Conservation (phyloP, 1,140 invertebrate genomes). For the Rhyzopertha dominica region DNA sequence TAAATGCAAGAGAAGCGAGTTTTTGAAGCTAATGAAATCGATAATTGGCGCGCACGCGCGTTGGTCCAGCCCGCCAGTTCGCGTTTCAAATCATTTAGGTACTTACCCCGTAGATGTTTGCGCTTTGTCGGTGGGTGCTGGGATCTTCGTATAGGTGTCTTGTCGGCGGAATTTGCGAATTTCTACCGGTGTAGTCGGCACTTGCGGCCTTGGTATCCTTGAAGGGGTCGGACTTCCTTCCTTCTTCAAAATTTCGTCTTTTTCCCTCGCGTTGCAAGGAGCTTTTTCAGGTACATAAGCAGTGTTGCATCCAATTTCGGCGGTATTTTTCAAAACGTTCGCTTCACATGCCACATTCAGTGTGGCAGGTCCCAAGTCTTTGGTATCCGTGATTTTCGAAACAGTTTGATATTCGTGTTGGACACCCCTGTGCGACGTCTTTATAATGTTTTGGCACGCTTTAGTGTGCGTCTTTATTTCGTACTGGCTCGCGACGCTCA, state of each 20-base stretch:
- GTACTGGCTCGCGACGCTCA: slow-evolving; percentile 25
- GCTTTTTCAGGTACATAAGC: slow-evolving; percentile 6
- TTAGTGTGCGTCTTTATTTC: slow-evolving; percentile 24
- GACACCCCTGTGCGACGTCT: slow-evolving; percentile 36
- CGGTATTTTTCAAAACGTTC: slow-evolving; percentile 18
- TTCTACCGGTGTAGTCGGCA: slow-evolving; percentile 46
- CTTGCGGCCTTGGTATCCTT: slow-evolving; percentile 47
- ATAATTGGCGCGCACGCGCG: not conserved
- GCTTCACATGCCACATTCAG: slow-evolving; percentile 28
- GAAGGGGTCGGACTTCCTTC: slow-evolving; percentile 31
- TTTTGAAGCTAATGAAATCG: not conserved
- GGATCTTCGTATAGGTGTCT: slow-evolving; percentile 49
- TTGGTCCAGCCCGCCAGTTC: not conserved
- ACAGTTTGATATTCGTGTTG: slow-evolving; percentile 39
- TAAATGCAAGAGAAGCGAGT: not conserved
- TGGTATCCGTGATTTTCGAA: slow-evolving; percentile 36
- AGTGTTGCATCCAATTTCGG: slow-evolving; percentile 27
- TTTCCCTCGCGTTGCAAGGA: slow-evolving; percentile 31
- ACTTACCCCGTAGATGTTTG: slow-evolving; percentile 16
- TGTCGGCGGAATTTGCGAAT: slow-evolving; percentile 47
- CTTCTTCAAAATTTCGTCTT: slow-evolving; percentile 40
- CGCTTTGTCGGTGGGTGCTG: slow-evolving; percentile 20
- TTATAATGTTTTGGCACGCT: slow-evolving; percentile 28
- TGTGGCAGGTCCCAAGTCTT: slow-evolving; percentile 24
- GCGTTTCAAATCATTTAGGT: not conserved